A percentile compares a stretch with the other conserved stretches of the same genome.
Evolutionary conservation across 1,140 invertebrate species (phyloP).

Genomic region (Drosophila setifemur): DNA sequence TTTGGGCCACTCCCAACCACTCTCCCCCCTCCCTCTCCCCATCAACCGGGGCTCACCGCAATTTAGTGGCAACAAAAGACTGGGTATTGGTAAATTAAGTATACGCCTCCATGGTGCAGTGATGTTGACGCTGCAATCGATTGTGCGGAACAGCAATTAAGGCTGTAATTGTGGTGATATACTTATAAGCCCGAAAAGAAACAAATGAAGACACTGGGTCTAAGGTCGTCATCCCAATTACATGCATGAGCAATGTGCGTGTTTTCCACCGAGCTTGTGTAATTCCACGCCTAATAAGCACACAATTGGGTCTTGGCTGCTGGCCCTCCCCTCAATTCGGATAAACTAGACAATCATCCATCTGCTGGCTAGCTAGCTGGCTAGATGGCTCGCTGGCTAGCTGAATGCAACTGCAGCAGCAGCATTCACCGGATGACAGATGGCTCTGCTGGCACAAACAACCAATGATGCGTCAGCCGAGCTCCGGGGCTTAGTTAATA

Average conservation of each 20-base stretch:
- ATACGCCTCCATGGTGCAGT: slow-evolving; percentile 22
- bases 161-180: slow-evolving; percentile 49
- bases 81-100: slow-evolving; percentile 49
- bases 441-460: slow-evolving; percentile 33
- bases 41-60: neutral
- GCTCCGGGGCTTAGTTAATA: slow-evolving; percentile 65
- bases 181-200: slow-evolving; percentile 1
- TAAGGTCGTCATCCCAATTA: slow-evolving; percentile 70
- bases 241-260: slow-evolving; percentile 65
- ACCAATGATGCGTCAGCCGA: slow-evolving; percentile 44
- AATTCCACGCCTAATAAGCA: slow-evolving; percentile 64
- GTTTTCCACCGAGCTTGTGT: slow-evolving; percentile 25
- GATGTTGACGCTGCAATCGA: slow-evolving; percentile 37
- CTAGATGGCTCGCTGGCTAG: too few species aligned
- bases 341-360: slow-evolving; percentile 5
- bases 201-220: slow-evolving; percentile 9
- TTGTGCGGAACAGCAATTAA: slow-evolving; percentile 52
- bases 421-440: neutral
- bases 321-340: slow-evolving; percentile 11
- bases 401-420: slow-evolving; percentile 15
- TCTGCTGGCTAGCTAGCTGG: too few species aligned
- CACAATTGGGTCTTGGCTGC: slow-evolving; percentile 47
- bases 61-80: slow-evolving; percentile 43
- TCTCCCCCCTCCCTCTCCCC: too few species aligned
- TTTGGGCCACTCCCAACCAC: slow-evolving; percentile 10